Evolutionary conservation across 2,888 invertebrate genomes (phyloP).

Genomic region (Agriopis marginaria): DNA sequence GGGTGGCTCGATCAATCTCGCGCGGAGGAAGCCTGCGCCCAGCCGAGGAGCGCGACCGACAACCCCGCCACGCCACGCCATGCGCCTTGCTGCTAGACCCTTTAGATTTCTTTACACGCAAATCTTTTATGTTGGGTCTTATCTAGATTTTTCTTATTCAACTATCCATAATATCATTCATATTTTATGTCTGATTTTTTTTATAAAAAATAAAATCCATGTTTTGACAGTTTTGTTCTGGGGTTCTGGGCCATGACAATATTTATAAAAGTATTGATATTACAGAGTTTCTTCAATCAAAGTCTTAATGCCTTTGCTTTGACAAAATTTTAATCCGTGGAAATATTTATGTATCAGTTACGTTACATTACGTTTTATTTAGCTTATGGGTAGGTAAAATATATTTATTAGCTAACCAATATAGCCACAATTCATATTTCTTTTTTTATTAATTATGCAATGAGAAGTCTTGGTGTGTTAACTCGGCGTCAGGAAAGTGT

Average conservation of each 20-base stretch:
- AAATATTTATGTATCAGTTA: not conserved
- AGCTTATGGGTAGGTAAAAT: not conserved
- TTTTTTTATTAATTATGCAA: no score
- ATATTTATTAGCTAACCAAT: not conserved
- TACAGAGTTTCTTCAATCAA: not conserved
- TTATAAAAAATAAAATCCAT: no score
- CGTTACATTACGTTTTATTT: not conserved
- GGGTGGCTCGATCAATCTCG: conserved; percentile 73
- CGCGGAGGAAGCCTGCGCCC: conserved; percentile 67
- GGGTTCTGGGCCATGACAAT: not conserved
- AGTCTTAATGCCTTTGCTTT: not conserved
- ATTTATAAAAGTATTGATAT: not conserved
- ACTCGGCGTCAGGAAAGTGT: conserved; percentile 2
- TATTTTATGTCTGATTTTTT: not conserved
- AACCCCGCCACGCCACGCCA: conserved; percentile 21
- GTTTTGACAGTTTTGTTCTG: not conserved
- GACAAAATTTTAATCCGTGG: not conserved
- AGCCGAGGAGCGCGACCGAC: conserved; percentile 31
- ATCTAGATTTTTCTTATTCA: not conserved
- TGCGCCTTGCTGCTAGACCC: conserved; percentile 34
- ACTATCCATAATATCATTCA: not conserved
- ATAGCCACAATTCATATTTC: not conserved
- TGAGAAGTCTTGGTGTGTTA: no score
- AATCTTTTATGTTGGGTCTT: conserved; percentile 4
- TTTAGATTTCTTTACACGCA: conserved; percentile 32